Base-by-base conservation (phyloP, 23 tunicate species). In the Halocynthia aurantium region DNA sequence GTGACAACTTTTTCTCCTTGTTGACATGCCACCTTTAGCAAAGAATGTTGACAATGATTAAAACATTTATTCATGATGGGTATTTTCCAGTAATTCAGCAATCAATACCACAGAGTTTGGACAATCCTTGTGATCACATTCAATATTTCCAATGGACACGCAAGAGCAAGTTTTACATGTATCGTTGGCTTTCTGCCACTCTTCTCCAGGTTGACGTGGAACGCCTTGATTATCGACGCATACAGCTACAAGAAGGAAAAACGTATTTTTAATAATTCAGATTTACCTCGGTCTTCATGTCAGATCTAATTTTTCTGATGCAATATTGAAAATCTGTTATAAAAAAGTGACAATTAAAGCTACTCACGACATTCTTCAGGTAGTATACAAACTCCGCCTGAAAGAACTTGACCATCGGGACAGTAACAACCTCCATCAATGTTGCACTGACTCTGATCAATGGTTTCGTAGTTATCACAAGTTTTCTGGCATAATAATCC, bases 281-380 rank as follows among this genome's bases (percentile, higher is more conserved):
- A 15, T 15, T 15, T n/a, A 60, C 17, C n/a, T 15, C n/a, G 4
- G 17, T 15, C n/a, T 15, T n/a, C n/a, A 60, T 60, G 17, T n/a
- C 17, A 15, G n/a, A 15, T 15, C 64, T 60, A 15, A n/a, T 15
- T 60, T 15, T 60, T 60, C 17, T 70, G 75, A 9, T 8, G 52
- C 49, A 17, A 8, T 20, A 44, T 8, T 31, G 6, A 44, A 9
- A 70, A 70, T 20, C 52, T n/a, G 0, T 20, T 12, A n/a, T 20
- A 0, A 70, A 70, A 18, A 12, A 49, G 17, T 8, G n/a, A 8
- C 49, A 70, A 44, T 13, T 8, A 44, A 63, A 44, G 12, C 22
- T 63, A 73, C 77, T 73, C 55, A 73, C 77, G 77, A 21, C 77
- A 73, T 8, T 73, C 77, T 21, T 73, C 77, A 0, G 13, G 77